Conservation (phyloP, 1,140 invertebrate species). For the Brachionus koreanus region DNA sequence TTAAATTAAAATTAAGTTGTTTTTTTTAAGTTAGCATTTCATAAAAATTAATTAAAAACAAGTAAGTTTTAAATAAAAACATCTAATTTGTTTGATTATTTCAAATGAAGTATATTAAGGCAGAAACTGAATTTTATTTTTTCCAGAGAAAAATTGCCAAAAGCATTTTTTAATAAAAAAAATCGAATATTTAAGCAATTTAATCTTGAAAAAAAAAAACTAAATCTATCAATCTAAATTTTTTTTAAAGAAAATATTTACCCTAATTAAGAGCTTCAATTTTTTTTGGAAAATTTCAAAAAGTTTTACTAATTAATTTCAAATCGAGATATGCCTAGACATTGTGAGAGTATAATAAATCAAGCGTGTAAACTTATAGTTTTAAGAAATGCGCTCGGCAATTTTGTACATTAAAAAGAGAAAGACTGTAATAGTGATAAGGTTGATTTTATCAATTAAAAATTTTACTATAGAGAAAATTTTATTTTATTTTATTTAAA, state of each 20-base stretch:
- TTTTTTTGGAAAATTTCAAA: neutral
- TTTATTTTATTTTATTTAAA: neutral
- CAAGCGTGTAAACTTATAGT: neutral
- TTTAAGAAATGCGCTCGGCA: neutral
- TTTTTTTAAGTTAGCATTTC: neutral
- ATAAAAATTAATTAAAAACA: neutral
- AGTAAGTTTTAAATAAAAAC: neutral
- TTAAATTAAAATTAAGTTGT: neutral
- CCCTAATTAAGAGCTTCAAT: neutral
- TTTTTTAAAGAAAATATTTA: neutral
- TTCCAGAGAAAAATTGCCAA: neutral
- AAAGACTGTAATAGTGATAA: neutral
- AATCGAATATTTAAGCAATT: neutral
- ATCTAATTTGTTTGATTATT: neutral
- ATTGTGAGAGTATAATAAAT: neutral
- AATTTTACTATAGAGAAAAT: neutral
- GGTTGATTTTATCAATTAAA: neutral
- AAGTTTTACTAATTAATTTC: neutral
- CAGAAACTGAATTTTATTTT: neutral
- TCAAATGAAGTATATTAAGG: neutral
- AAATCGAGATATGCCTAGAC: neutral
- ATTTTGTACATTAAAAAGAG: neutral
- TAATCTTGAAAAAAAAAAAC: neutral
- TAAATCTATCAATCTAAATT: neutral
- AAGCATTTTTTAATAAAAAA: neutral